Conservation (phyloP, 2,888 invertebrate genomes). For the Lepeophtheirus nordmannii region DNA sequence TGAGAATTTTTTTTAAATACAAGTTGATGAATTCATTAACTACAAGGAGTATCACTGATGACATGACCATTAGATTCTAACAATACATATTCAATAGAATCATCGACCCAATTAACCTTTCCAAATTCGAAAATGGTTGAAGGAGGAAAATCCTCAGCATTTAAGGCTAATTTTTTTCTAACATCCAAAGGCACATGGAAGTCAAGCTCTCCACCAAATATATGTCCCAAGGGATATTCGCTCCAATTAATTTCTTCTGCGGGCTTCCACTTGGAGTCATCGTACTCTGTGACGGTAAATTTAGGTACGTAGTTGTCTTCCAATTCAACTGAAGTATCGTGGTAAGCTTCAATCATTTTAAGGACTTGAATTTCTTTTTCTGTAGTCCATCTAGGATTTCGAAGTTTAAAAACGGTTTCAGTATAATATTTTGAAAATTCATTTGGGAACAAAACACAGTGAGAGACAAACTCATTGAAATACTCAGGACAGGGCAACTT, state of each 20-base stretch:
- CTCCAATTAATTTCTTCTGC: conserved; percentile 4
- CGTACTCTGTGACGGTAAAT: background rate
- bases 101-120: background rate
- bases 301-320: background rate
- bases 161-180: background rate
- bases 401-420: background rate
- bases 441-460: background rate
- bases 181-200: background rate
- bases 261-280: background rate
- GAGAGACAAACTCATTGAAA: background rate
- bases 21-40: too few species aligned
- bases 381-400: background rate
- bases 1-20: too few species aligned
- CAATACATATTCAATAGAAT: background rate
- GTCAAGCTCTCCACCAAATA: background rate
- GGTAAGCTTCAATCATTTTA: background rate
- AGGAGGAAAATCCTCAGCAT: background rate
- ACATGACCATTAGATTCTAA: background rate
- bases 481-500: background rate
- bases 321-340: background rate
- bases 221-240: background rate
- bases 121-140: background rate
- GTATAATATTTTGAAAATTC: background rate
- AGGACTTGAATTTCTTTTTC: background rate
- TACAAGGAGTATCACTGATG: too few species aligned